Evolutionary conservation across 2,888 invertebrate genomes (phyloP), one percentile per base, ranked within the genome.

Genomic region (Pardosa pseudoannulata): DNA sequence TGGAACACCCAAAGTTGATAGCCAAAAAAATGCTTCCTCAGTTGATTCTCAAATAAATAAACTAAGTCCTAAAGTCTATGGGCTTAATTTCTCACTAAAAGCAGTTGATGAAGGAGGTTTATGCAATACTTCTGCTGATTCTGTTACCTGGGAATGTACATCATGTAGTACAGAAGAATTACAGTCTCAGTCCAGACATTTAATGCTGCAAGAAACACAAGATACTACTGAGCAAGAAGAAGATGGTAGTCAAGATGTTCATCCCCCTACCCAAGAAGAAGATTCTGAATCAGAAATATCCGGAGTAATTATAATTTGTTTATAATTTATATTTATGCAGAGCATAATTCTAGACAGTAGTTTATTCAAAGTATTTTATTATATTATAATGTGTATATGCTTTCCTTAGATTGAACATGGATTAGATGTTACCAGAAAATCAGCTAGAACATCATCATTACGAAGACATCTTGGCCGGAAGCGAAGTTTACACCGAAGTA

Each of bases 21-120:
- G 32, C 39, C 67, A 64, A 67, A 72, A 72, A 67, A 74, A 62
- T 70, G 36, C 62, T 36, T 32, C 71, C 6, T 70, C 70, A 9
- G 78, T 88, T 56, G 89, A 89, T n/a, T 88, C 90, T 56, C 91
- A 91, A 72, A 62, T 70, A 7, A 93, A 93, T 88, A 94, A 94
- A 90, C 91, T 94, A 19, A 94, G 94, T 90, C 94, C 94, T 0
- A 95, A 95, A 92, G 94, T 94, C 36, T 94, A 94, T 90, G 86
- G 79, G 23, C 62, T 88, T 16, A 83, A 78, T 50, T 81, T 78
- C 64, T 72, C 82, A 29, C 41, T 76, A 11, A 87, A 87, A 56
- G 65, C 87, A 50, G 75, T 67, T 32, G 87, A 87, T 71, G 80
- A 87, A 64, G 71, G 75, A 29, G 80, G 75, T 2, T 67, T 75